Evolutionary conservation across 2,888 invertebrate genomes (phyloP), one percentile per base, ranked within the genome.

Genomic region (Rapana venosa): DNA sequence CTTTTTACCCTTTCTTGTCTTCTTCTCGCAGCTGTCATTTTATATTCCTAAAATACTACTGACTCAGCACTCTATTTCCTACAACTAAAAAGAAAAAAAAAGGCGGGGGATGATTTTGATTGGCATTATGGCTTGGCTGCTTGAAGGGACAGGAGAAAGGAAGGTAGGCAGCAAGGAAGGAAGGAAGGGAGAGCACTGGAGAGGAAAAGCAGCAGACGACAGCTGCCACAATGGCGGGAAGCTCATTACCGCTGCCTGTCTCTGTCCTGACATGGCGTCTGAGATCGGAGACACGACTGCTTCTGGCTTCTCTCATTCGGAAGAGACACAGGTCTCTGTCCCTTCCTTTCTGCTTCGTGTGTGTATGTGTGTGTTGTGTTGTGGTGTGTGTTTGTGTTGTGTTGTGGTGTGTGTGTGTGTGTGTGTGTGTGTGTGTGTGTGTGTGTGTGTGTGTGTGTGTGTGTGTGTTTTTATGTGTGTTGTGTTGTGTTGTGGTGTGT

Each of bases 151-250:
- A 47, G 8, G 47, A 47, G 4, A n/a, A 47, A 47, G 47, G 47
- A 47, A 47, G 47, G 47, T 2, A 47, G 47, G 47, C n/a, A n/a
- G n/a, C n/a, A n/a, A 11, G 77, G 32, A 58, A 32, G 77, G 30
- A 77, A 32, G 15, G 17, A 79, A 35, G 77, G 77, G 77, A 32
- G 77, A 79, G 32, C 77, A 35, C 77, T 79, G 32, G 20, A 32
- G 77, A 79, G 77, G 77, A 79, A 79, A 32, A 79, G 77, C 77
- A 32, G 77, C 77, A 32, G 77, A 79, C 77, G 77, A 79, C 77
- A 79, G 13, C 32, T 32, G 32, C 32, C 77, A 79, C 74, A 79
- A 32, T 26, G 77, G 32, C 77, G 77, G 77, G 77, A 79, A 79
- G 32, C 77, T 79, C 77, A 79, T 79, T 79, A 79, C 77, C 32